Conservation (phyloP, 2,888 invertebrate genomes). For the Tetragonisca angustula region DNA sequence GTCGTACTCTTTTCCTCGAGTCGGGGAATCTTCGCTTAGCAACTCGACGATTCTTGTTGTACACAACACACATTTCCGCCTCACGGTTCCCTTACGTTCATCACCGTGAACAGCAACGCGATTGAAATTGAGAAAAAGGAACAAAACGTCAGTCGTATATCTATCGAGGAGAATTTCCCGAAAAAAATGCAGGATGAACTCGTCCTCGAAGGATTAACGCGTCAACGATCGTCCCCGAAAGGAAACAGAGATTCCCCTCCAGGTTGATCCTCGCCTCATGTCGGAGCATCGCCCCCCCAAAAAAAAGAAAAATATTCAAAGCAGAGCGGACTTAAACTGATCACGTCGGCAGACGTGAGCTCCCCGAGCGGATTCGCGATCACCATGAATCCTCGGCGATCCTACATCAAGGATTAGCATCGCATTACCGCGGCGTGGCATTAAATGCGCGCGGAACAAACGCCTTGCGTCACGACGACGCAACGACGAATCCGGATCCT, state of each 20-base stretch:
- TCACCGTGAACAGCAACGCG: too few relatives aligned
- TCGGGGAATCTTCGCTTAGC: not conserved
- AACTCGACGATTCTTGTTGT: not conserved
- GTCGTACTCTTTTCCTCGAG: not conserved
- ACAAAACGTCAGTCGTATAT: not conserved
- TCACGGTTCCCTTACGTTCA: not conserved
- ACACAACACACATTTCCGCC: not conserved
- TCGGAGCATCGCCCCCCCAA: not conserved
- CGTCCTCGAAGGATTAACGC: conserved; percentile 22
- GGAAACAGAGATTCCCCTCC: not conserved
- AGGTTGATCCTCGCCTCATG: not conserved
- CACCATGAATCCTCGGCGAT: conserved; percentile 43
- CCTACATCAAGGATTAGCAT: conserved; percentile 80
- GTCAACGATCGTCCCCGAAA: conserved; percentile 2
- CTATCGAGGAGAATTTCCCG: not conserved
- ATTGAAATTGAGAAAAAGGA: too few relatives aligned
- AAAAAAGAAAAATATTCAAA: conserved; percentile 4
- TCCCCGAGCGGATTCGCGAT: conserved; percentile 23
- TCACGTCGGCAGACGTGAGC: not conserved
- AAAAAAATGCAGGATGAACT: not conserved
- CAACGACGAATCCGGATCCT: conserved; percentile 17
- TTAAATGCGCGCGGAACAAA: conserved; percentile 39
- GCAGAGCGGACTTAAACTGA: not conserved
- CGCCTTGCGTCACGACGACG: conserved; percentile 16
- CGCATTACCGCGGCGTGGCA: conserved; percentile 75